phyloP scores from a whole-genome alignment of 1,140 invertebrate genomes.

The Euura saliciscinereae region DNA sequence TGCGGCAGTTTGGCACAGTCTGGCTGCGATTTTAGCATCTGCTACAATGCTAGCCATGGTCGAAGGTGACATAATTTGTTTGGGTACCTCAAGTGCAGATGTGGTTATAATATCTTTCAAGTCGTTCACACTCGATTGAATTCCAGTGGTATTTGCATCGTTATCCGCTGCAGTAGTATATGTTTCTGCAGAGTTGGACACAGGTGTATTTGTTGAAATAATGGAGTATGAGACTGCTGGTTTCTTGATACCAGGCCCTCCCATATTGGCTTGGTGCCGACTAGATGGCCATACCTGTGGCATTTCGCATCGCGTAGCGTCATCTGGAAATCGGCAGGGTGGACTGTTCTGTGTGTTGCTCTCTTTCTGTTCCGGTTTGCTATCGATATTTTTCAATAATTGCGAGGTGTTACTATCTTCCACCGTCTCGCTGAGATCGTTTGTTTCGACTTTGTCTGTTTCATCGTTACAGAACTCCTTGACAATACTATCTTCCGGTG shows the following conservation, averaged over 20 bases:
- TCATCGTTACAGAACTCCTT: constrained; percentile 69
- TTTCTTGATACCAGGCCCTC: constrained; percentile 26
- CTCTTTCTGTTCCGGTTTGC: constrained; percentile 28
- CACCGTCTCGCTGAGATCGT: constrained; percentile 35
- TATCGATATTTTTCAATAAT: constrained; percentile 19
- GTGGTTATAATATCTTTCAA: constrained; percentile 33
- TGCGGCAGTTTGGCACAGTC: constrained; percentile 42
- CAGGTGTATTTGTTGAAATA: constrained; percentile 15
- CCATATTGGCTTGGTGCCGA: constrained; percentile 45
- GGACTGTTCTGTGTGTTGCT: constrained; percentile 33
- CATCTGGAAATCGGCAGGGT: constrained; percentile 36
- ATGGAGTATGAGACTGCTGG: constrained; percentile 31
- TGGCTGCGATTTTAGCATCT: constrained; percentile 49
- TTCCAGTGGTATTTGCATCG: constrained; percentile 8
- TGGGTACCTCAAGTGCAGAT: constrained; percentile 21
- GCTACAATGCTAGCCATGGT: constrained; percentile 45
- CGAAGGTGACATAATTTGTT: constrained; percentile 29
- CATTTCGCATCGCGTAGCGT: constrained; percentile 33
- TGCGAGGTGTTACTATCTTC: constrained; percentile 37
- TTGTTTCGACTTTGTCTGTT: constrained; percentile 58
- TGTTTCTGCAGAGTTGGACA: neutral
- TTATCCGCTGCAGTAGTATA: neutral
- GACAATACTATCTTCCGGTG: constrained; percentile 66
- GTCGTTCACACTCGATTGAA: constrained; percentile 15
- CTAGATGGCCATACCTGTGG: constrained; percentile 39